Conservation (phyloP, 1,140 invertebrate genomes). For the Aphelenchoides avenae region DNA sequence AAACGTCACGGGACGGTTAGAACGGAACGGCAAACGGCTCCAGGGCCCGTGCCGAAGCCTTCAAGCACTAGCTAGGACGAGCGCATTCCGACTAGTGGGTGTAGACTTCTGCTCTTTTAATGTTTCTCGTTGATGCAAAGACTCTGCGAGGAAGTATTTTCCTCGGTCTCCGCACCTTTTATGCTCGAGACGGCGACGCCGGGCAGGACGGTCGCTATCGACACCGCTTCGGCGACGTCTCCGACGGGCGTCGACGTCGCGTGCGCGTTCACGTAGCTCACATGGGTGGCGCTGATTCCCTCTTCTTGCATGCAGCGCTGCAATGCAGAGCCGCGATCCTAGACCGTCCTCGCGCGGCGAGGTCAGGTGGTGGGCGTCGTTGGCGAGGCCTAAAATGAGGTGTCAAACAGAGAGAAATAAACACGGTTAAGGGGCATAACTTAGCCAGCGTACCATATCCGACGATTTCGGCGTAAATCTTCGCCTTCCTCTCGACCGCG, state of each 20-base stretch:
- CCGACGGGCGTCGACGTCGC: constrained; percentile 94
- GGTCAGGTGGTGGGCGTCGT: constrained; percentile 89
- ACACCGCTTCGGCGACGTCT: constrained; percentile 80
- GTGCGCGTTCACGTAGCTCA: constrained; percentile 91
- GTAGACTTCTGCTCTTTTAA: no score
- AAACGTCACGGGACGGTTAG: no score
- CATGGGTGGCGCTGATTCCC: constrained; percentile 64
- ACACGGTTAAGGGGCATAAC: neutral
- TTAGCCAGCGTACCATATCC: constrained; percentile 71
- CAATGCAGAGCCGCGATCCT: constrained; percentile 87
- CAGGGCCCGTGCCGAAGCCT: no score
- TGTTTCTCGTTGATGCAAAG: no score
- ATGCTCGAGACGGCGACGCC: no score
- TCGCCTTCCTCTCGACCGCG: constrained; percentile 72
- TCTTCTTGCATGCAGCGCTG: constrained; percentile 74
- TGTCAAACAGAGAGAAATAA: neutral
- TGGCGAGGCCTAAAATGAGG: constrained; percentile 68
- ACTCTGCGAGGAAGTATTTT: no score
- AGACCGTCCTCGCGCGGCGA: constrained; percentile 79
- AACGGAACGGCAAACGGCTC: no score
- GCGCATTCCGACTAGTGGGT: no score
- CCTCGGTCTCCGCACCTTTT: no score
- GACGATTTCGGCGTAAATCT: constrained; percentile 85
- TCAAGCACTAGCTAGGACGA: no score
- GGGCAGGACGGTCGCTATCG: no score